Conservation (phyloP, 2,888 invertebrate species). For the Pachymerium ferrugineum region DNA sequence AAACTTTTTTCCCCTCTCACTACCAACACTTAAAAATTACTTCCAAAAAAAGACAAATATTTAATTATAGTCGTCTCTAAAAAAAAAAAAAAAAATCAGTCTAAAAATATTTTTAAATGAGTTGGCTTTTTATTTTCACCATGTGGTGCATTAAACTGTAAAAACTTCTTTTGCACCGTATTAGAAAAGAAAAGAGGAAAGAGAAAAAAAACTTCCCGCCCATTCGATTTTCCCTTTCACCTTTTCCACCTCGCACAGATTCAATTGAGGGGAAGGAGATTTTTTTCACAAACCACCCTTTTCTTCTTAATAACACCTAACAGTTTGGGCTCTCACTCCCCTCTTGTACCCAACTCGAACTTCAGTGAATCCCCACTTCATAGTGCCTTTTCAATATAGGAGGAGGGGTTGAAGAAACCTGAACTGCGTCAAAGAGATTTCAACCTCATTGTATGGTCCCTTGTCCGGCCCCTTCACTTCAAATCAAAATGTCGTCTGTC, state of each 20-base stretch:
- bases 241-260: neutral
- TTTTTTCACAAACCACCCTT: neutral
- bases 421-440: neutral
- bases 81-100: neutral
- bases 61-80: too few species aligned
- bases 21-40: neutral
- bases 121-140: too few species aligned
- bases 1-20: neutral
- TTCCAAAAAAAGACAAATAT: neutral
- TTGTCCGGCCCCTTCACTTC: neutral
- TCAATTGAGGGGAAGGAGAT: neutral
- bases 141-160: neutral
- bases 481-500: too few species aligned
- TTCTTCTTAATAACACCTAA: neutral
- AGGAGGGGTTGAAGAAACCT: neutral
- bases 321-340: neutral
- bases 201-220: neutral
- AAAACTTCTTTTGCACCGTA: neutral
- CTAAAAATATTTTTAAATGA: too few species aligned
- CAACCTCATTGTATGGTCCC: neutral
- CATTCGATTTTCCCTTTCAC: neutral
- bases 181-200: neutral
- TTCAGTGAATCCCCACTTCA: neutral
- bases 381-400: neutral
- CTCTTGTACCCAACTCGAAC: neutral